Evolutionary conservation across 2,888 invertebrate genomes (phyloP), one percentile per base, ranked within the genome.

Genomic region (Pterostichus madidus): DNA sequence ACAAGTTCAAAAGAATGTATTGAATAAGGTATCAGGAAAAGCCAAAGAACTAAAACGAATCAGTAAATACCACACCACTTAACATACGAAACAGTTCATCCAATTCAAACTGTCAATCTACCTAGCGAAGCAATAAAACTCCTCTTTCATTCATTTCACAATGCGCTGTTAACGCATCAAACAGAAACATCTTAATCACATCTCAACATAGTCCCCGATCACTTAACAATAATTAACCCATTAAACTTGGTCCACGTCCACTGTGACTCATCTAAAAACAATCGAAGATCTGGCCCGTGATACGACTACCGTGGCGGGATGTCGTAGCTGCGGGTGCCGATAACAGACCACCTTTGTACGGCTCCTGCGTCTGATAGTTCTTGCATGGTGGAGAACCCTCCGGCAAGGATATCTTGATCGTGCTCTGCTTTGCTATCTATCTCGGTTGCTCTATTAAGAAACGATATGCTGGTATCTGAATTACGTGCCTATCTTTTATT

Each of bases 191-290:
- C 73, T 73, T 73, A 73, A 73, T 73, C 35, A 44, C 35, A 15
- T 68, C 73, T 49, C 49, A 49, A 49, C 49, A 49, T 49, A 49
- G 31, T 59, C 59, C 59, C 39, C 39, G 46, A 73, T 73, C 44
- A 73, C 59, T 59, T 59, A 46, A 75, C 75, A 75, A 75, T 52
- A 75, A 75, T 75, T 52, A 75, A 75, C 75, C 75, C 75, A 75
- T 75, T 75, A 75, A 64, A 64, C 32, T 17, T 64, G 59, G 13
- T 59, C 31, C 35, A 13, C 32, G 32, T 64, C 35, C 64, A 49
- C 75, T 52, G 75, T 39, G 64, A 56, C 56, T 56, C 68, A 71
- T 71, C 68, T 71, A 39, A 71, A 75, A 49, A 75, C 75, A 75
- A 75, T 75, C 68, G 44, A 13, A 49, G 75, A 73, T 73, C 13